These are phyloP conservation scores for Dinothrombium tinctorium DNA, from an alignment of 1,140 invertebrate genomes.

Conservation along the genomic window DNA sequence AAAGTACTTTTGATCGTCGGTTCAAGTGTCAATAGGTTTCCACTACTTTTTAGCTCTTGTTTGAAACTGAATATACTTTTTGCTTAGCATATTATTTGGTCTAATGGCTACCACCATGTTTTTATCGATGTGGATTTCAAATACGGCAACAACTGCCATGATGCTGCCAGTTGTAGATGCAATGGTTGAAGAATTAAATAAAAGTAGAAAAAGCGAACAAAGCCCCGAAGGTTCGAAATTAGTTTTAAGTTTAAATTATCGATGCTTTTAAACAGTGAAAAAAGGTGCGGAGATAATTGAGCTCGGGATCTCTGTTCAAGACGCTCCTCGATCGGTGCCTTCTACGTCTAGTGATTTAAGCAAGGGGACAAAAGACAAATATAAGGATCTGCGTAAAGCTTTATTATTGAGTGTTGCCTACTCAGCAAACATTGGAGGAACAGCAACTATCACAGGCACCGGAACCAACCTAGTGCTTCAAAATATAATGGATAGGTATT, in stretches of 20 bases:
- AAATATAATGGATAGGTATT: too few relatives aligned
- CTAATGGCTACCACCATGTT: constrained; percentile 51
- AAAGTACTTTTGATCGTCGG: constrained; percentile 21
- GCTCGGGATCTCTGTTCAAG: too few relatives aligned
- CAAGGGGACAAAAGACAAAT: too few relatives aligned
- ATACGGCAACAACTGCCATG: constrained; percentile 58
- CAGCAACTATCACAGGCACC: constrained; percentile 61
- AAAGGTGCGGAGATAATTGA: too few relatives aligned
- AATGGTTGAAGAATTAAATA: too few relatives aligned
- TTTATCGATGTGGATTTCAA: constrained; percentile 63
- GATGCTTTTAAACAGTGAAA: too few relatives aligned
- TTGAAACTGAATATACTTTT: constrained; percentile 4
- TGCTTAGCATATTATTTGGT: constrained; percentile 38
- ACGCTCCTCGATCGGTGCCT: too few relatives aligned
- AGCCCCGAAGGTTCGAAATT: too few relatives aligned
- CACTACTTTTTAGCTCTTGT: neutral
- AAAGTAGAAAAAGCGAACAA: too few relatives aligned
- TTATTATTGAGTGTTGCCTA: constrained; percentile 47
- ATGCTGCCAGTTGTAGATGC: constrained; percentile 61
- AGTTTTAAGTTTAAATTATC: neutral
- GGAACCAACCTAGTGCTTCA: constrained; percentile 68
- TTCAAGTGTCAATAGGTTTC: constrained; percentile 8
- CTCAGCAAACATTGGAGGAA: constrained; percentile 52
- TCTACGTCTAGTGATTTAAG: too few relatives aligned
- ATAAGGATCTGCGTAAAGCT: constrained; percentile 15